Conservation (phyloP, 1,140 invertebrate genomes). For the Mya arenaria region DNA sequence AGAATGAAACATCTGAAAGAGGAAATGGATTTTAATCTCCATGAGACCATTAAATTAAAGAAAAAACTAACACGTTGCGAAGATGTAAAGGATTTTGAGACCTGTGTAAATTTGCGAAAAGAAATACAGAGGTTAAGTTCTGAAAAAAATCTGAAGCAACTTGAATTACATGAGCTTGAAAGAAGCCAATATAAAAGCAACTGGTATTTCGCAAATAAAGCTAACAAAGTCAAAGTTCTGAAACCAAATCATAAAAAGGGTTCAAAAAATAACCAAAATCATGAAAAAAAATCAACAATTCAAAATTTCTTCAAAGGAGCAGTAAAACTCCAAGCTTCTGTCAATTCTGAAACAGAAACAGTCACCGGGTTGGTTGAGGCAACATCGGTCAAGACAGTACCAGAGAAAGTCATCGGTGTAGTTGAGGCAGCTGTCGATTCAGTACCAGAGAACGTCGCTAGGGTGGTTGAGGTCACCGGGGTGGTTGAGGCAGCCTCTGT, state of each 20-base stretch:
- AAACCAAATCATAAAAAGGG: neutral
- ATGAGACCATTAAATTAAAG: constrained; percentile 14
- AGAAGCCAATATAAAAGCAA: constrained; percentile 8
- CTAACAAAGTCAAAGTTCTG: neutral
- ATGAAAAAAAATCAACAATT: neutral
- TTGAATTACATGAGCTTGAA: neutral
- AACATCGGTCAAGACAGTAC: no score
- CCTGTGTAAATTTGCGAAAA: neutral
- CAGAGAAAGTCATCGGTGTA: no score
- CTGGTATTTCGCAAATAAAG: constrained; percentile 2
- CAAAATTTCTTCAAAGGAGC: neutral
- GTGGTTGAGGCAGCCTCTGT: no score
- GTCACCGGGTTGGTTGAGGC: no score
- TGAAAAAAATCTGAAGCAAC: neutral
- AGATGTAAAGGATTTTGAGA: neutral
- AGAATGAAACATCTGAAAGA: constrained; percentile 10
- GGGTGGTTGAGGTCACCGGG: no score
- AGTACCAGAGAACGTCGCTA: no score
- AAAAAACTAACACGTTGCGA: constrained; percentile 4
- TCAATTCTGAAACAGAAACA: neutral
- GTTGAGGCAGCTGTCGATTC: no score
- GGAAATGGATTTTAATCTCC: neutral
- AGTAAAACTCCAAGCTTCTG: neutral
- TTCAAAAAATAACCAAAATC: neutral
- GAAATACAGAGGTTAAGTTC: neutral